A percentile compares a stretch with the other conserved stretches of the same genome.
Evolutionary conservation across 2,888 invertebrate species (phyloP).

Genomic region (Brachyptera risi): DNA sequence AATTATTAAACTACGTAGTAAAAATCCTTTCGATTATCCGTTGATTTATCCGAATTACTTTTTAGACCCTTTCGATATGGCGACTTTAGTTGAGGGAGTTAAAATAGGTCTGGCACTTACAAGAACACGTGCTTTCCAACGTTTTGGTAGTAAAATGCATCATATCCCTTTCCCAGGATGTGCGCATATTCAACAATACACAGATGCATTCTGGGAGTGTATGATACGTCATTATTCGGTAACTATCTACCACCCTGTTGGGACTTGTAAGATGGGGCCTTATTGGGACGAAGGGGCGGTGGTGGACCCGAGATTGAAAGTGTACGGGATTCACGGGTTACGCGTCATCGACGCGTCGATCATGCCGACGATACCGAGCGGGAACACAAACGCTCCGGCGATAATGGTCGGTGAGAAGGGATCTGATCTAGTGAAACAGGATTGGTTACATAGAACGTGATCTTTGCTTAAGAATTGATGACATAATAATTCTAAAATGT

Average conservation of each 20-base stretch:
- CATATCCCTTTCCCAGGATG: conserved; percentile 75
- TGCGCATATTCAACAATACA: conserved; percentile 58
- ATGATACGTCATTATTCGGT: conserved; percentile 78
- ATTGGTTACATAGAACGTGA: conserved; percentile 50
- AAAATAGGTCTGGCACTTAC: conserved; percentile 80
- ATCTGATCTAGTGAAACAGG: conserved; percentile 80
- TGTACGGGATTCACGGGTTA: conserved; percentile 74
- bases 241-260: conserved; percentile 82
- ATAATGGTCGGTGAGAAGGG: conserved; percentile 92
- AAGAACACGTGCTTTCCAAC: conserved; percentile 58
- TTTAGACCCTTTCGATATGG: conserved; percentile 71
- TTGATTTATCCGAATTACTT: conserved; percentile 91
- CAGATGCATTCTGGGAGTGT: conserved; percentile 81
- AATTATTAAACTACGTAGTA: conserved; percentile 71
- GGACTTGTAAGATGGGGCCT: conserved; percentile 87
- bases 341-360: conserved; percentile 82
- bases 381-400: conserved; percentile 80
- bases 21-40: conserved; percentile 83
- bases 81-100: conserved; percentile 76
- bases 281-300: conserved; percentile 80
- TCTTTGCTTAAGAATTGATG: no score
- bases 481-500: no score
- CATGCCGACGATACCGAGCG: conserved; percentile 81
- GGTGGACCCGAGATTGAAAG: conserved; percentile 62
- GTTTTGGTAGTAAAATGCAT: conserved; percentile 66